phyloP scores from a whole-genome alignment of 2,113 vertebrate genomes.

The Parotia lawesii region DNA sequence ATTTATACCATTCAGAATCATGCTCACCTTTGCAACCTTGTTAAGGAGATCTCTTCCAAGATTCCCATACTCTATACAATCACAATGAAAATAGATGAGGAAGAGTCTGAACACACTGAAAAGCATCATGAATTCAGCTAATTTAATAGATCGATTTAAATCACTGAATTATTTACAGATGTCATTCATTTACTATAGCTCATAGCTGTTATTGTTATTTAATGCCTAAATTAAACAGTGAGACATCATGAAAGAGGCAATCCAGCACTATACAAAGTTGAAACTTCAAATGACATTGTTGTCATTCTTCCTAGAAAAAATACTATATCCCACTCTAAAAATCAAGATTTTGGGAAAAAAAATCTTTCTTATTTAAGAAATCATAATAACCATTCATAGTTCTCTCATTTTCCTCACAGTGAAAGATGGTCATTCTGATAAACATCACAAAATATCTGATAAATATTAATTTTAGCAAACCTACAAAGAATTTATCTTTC shows the following conservation, averaged over 20 bases:
- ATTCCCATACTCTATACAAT: not conserved
- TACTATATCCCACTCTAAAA: not conserved
- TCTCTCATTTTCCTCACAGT: not conserved
- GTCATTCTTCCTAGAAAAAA: not conserved
- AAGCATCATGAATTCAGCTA: not conserved
- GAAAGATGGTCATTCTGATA: not conserved
- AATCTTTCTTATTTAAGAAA: not conserved
- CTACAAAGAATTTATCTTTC: conserved; percentile 55
- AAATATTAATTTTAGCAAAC: conserved; percentile 62
- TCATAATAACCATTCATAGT: not conserved
- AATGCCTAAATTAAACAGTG: not conserved
- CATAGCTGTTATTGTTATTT: not conserved
- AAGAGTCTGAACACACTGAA: not conserved
- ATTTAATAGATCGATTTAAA: not conserved
- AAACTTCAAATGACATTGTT: not conserved
- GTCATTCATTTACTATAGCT: not conserved
- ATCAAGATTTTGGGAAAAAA: not conserved
- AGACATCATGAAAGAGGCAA: not conserved
- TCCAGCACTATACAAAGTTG: not conserved
- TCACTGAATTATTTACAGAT: not conserved
- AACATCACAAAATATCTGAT: conserved; percentile 13
- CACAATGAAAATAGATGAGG: not conserved
- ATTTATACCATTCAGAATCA: not conserved
- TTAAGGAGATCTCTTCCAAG: not conserved
- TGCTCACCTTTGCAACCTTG: not conserved